Evolutionary conservation across 1,140 invertebrate genomes (phyloP).

Genomic region (Calycopis cecrops): DNA sequence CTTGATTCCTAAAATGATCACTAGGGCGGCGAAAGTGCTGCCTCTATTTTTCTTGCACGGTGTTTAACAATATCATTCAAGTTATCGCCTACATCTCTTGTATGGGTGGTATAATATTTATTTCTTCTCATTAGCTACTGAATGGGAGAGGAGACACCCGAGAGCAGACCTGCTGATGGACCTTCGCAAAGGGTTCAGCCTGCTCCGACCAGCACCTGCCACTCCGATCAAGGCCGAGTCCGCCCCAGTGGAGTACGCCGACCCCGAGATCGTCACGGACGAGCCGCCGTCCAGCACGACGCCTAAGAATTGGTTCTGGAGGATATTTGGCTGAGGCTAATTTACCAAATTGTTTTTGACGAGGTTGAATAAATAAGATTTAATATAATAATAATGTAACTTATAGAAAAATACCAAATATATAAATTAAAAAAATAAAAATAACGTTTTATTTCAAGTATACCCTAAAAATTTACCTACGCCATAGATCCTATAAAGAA

Average conservation of each 20-base stretch:
- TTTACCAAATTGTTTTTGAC: too few relatives aligned
- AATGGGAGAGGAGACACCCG: slow-evolving; percentile 36
- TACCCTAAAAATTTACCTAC: too few relatives aligned
- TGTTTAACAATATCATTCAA: too few relatives aligned
- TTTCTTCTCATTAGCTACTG: slow-evolving; percentile 14
- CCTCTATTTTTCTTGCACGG: too few relatives aligned
- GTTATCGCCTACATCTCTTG: neutral
- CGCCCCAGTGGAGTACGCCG: slow-evolving; percentile 36
- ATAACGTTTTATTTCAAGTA: too few relatives aligned
- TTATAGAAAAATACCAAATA: too few relatives aligned
- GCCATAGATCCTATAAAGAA: too few relatives aligned
- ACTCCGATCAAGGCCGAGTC: slow-evolving; percentile 15
- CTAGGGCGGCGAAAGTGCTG: too few relatives aligned
- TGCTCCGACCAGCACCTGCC: slow-evolving; percentile 24
- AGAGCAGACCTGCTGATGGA: slow-evolving; percentile 42
- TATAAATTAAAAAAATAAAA: too few relatives aligned
- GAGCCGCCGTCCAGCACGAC: slow-evolving; percentile 24
- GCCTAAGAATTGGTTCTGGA: slow-evolving; percentile 28
- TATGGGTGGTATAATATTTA: neutral
- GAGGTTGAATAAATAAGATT: too few relatives aligned
- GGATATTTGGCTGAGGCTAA: slow-evolving; percentile 10
- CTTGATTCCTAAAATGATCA: too few relatives aligned
- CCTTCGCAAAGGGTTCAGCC: slow-evolving; percentile 40
- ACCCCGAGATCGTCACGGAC: slow-evolving; percentile 31
- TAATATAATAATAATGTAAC: too few relatives aligned